These are phyloP conservation scores for Premnoplex brunnescens DNA, from an alignment of 2,797 vertebrate genomes.

Conservation along the genomic window DNA sequence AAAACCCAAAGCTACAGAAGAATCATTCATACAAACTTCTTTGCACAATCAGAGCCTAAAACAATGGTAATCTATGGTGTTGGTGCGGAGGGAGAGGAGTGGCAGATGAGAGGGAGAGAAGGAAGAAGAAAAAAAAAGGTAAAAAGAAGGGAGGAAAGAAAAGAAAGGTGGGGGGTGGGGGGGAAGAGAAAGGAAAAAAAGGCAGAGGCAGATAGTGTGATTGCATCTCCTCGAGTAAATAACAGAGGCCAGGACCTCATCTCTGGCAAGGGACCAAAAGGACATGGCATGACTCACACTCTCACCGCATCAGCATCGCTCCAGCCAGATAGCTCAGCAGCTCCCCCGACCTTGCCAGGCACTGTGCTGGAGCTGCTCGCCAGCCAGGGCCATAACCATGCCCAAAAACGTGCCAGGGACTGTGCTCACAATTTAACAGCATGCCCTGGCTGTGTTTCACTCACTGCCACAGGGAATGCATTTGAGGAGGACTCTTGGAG, in stretches of 20 bases:
- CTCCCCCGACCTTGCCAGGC: not conserved
- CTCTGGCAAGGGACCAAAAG: not conserved
- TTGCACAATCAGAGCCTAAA: not conserved
- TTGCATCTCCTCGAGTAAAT: not conserved
- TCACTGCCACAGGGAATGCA: not conserved
- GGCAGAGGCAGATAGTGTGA: not conserved
- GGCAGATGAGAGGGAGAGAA: too few species aligned
- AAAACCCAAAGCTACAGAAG: not conserved
- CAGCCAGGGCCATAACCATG: not conserved
- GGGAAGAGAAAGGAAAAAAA: fast-evolving
- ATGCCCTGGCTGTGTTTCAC: not conserved
- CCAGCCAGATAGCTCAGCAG: not conserved
- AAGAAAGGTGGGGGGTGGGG: too few species aligned
- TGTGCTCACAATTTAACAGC: not conserved
- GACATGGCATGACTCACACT: not conserved
- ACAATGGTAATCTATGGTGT: not conserved
- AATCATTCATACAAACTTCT: not conserved
- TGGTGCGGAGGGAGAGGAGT: fast-evolving
- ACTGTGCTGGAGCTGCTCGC: not conserved
- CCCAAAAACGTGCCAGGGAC: not conserved
- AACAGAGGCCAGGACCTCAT: not conserved
- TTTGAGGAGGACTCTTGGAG: not conserved
- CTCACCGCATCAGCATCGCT: not conserved
- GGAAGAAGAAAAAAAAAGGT: fast-evolving
- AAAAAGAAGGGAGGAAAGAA: fast-evolving